Evolutionary conservation across 2,888 invertebrate genomes (phyloP), one percentile per base, ranked within the genome.

Genomic region (Rhodophaea formosa): DNA sequence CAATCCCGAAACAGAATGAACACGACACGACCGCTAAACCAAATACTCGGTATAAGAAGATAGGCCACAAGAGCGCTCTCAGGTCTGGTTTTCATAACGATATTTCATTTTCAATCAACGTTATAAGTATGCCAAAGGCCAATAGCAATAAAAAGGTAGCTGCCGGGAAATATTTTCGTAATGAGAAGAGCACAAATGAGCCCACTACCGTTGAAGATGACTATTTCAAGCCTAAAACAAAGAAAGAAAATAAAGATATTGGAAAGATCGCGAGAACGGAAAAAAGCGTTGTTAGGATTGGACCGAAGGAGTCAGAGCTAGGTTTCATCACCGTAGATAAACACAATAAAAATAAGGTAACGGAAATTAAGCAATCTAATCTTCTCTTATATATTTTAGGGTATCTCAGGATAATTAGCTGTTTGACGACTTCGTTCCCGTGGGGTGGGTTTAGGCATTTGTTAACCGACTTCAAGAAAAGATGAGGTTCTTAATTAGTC

Each of bases 171-270:
- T 54, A 51, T 8, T 76, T 77, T 58, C 62, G 71, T 8, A 63
- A 52, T 79, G 77, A 77, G 54, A 69, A 30, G 71, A 60, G 63
- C 15, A 59, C 64, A 8, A 71, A 72, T 23, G 75, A 70, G 52
- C 72, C 72, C 0, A 67, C 75, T 53, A 51, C 69, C 12, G 54
- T 77, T n/a, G 39, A 57, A 23, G 62, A 64, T 47, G 35, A 53
- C 29, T 45, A 56, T 16, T 44, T 61, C 5, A 58, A 52, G 46
- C 63, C 42, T 16, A 52, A 53, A 2, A 14, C 44, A 0, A 69
- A 67, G 53, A 58, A 60, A 12, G 39, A 39, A 39, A 39, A 39
- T 12, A 12, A 39, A 39, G 39, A 12, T 12, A 39, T 12, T n/a
- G 3, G 39, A n/a, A 39, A 12, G 10, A 3, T n/a, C 3, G 12